These are phyloP conservation scores for Ophiothrix spiculata DNA, from an alignment of 35 echinoderm and acorn worm genomes.

Conservation along the genomic window DNA sequence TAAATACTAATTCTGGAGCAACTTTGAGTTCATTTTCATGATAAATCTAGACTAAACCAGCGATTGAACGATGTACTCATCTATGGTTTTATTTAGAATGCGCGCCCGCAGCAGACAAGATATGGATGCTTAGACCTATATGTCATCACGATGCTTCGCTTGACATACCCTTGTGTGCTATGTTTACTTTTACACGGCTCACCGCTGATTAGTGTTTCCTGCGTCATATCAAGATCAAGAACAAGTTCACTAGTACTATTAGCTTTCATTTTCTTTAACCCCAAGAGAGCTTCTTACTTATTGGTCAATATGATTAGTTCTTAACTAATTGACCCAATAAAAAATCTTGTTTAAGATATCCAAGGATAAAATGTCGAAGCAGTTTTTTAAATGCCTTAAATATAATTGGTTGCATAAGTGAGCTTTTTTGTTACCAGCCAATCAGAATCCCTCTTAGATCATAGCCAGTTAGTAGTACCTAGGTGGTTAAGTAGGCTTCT, in stretches of 20 bases:
- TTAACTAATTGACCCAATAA: too few relatives aligned
- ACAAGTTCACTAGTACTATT: neutral
- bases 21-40: neutral
- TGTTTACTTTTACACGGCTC: constrained; percentile 11
- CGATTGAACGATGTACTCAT: neutral
- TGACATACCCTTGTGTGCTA: neutral
- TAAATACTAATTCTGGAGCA: too few relatives aligned
- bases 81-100: neutral
- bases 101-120: neutral
- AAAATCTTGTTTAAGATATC: too few relatives aligned
- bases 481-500: too few relatives aligned
- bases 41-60: neutral
- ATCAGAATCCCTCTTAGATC: too few relatives aligned
- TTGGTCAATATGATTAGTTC: too few relatives aligned
- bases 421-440: too few relatives aligned
- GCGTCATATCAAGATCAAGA: neutral
- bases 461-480: too few relatives aligned
- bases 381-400: too few relatives aligned
- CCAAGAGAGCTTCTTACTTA: too few relatives aligned
- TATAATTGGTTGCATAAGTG: too few relatives aligned
- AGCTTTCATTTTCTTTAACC: neutral
- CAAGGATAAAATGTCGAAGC: too few relatives aligned
- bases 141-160: neutral
- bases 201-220: constrained; percentile 2
- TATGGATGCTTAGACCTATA: neutral